Percentiles rank a stretch among this genome's conserved stretches.
Conservation (phyloP, 2,797 vertebrate species). For the Anisognathus igniventris region DNA sequence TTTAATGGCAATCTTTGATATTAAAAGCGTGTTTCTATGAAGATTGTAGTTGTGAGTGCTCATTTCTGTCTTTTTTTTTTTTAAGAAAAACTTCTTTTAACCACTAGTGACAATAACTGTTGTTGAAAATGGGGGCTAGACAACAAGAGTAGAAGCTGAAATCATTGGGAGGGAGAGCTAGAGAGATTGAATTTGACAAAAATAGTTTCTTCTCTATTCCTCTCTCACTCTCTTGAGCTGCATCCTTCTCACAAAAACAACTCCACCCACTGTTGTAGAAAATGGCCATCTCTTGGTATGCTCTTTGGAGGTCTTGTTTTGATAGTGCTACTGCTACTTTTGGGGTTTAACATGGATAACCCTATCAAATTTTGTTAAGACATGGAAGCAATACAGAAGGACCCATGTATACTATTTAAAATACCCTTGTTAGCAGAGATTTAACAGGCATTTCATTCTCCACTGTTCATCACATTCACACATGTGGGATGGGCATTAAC, state of each 20-base stretch:
- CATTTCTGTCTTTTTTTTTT: not conserved
- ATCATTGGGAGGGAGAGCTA: not conserved
- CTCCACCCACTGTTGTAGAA: not conserved
- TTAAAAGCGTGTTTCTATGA: not conserved
- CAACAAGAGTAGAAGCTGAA: not conserved
- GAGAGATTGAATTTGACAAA: not conserved
- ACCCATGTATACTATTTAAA: conserved; percentile 2
- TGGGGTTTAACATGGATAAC: not conserved
- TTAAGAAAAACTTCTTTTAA: not conserved
- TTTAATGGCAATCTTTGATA: not conserved
- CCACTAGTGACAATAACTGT: not conserved
- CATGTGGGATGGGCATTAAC: conserved; percentile 61
- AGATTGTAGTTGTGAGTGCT: not conserved
- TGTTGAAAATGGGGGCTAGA: not conserved
- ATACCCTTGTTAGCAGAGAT: conserved; percentile 17
- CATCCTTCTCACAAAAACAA: not conserved
- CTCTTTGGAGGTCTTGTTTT: conserved; percentile 26
- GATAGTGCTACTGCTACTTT: not conserved
- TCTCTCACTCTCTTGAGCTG: not conserved
- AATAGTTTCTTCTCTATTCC: not conserved
- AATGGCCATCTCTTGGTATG: not conserved
- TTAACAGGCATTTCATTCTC: conserved; percentile 45
- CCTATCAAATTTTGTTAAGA: not conserved
- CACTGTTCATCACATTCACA: conserved; percentile 43
- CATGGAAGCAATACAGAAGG: not conserved